A percentile compares a stretch with the other conserved stretches of the same genome.
These are phyloP conservation scores for Galeruca laticollis DNA, from an alignment of 2,888 invertebrate species.

Conservation along the genomic window DNA sequence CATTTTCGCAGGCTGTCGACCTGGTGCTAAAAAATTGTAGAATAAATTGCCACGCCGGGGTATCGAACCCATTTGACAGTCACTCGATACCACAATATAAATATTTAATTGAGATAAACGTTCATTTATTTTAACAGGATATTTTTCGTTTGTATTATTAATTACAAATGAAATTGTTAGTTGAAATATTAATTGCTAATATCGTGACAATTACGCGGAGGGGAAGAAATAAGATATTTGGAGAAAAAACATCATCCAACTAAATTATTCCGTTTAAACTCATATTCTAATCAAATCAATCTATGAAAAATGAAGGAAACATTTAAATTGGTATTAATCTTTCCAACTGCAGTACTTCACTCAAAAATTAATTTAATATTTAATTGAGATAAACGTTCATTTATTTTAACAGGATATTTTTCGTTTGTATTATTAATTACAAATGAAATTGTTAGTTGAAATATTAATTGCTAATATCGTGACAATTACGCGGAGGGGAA, in stretches of 20 bases:
- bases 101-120: constrained; percentile 16
- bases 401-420: background rate
- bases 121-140: background rate
- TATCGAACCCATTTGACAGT: constrained; percentile 15
- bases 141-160: constrained; percentile 11
- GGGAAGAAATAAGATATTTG: background rate
- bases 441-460: background rate
- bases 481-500: background rate
- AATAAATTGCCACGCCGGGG: background rate
- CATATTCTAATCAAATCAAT: no score
- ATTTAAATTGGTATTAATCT: no score
- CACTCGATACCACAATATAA: background rate
- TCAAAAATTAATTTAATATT: no score
- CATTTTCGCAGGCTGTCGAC: constrained; percentile 15
- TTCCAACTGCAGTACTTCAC: no score
- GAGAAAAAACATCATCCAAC: background rate
- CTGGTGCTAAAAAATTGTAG: background rate
- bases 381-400: constrained; percentile 10
- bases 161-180: background rate
- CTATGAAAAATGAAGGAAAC: no score
- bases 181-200: background rate
- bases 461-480: background rate
- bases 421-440: constrained; percentile 11
- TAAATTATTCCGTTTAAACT: background rate
- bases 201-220: background rate